These are phyloP conservation scores for Agriopis leucophaearia DNA, from an alignment of 2,888 invertebrate genomes.

Conservation along the genomic window DNA sequence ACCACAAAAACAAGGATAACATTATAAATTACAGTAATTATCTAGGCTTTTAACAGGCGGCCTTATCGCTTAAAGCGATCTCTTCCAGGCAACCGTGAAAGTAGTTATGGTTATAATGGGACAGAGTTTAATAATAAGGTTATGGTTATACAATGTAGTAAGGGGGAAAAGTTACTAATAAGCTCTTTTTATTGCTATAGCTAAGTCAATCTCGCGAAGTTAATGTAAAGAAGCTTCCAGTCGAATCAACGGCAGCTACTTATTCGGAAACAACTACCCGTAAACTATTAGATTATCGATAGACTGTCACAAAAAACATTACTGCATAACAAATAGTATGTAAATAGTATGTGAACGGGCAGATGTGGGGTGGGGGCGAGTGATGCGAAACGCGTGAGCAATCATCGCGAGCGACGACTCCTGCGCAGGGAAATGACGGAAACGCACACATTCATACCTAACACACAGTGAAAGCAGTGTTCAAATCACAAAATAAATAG, in stretches of 20 bases:
- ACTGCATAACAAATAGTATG: constrained; percentile 75
- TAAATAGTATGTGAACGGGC: constrained; percentile 81
- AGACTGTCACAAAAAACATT: constrained; percentile 68
- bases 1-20: no score
- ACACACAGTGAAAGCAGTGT: constrained; percentile 37
- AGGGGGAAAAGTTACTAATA: no score
- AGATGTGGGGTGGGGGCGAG: constrained; percentile 77
- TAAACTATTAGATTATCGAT: constrained; percentile 72
- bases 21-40: no score
- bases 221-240: constrained; percentile 3
- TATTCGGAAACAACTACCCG: constrained; percentile 47
- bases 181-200: background rate
- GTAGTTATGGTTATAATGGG: no score
- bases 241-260: constrained; percentile 43
- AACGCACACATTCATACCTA: constrained; percentile 61
- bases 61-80: no score
- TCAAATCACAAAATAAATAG: background rate
- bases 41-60: no score
- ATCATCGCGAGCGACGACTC: constrained; percentile 82
- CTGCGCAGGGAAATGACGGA: constrained; percentile 81
- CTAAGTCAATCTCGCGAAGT: background rate
- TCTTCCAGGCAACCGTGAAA: no score
- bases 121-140: no score
- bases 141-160: no score
- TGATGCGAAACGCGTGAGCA: constrained; percentile 86